phyloP scores from a whole-genome alignment of 2,113 vertebrate species.

The Phalacrocorax aristotelis region DNA sequence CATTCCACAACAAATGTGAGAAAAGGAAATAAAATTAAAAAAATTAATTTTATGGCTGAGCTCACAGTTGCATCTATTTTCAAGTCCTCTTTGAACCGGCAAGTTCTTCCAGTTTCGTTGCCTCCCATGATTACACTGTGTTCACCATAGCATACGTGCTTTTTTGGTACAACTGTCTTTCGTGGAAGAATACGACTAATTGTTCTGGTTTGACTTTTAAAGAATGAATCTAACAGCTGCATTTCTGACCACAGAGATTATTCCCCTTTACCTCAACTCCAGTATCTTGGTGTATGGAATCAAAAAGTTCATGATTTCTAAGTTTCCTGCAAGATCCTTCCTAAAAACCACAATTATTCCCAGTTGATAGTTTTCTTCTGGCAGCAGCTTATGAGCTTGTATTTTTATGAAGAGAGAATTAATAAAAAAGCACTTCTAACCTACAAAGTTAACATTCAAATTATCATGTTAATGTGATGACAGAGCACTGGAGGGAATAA shows the following conservation, averaged over 20 bases:
- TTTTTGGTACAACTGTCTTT: neutral
- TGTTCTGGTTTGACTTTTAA: neutral
- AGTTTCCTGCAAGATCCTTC: constrained; percentile 1
- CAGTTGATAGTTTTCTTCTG: neutral
- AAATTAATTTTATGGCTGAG: neutral
- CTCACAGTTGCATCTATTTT: neutral
- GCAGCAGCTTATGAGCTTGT: neutral
- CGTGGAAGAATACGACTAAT: neutral
- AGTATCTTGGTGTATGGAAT: neutral
- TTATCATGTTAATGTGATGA: neutral
- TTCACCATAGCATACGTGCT: neutral
- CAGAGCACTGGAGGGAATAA: neutral
- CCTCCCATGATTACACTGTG: neutral
- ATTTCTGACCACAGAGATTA: neutral
- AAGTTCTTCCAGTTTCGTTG: neutral
- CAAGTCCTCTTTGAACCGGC: neutral
- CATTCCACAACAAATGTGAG: neutral
- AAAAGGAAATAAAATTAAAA: neutral
- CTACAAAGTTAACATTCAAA: neutral
- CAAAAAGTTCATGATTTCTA: neutral
- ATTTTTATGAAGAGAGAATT: neutral
- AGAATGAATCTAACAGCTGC: neutral
- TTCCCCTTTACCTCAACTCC: neutral
- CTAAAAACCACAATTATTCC: neutral
- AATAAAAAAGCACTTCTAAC: neutral